Conservation (phyloP, 2,888 invertebrate genomes). For the Sturmia bella region DNA sequence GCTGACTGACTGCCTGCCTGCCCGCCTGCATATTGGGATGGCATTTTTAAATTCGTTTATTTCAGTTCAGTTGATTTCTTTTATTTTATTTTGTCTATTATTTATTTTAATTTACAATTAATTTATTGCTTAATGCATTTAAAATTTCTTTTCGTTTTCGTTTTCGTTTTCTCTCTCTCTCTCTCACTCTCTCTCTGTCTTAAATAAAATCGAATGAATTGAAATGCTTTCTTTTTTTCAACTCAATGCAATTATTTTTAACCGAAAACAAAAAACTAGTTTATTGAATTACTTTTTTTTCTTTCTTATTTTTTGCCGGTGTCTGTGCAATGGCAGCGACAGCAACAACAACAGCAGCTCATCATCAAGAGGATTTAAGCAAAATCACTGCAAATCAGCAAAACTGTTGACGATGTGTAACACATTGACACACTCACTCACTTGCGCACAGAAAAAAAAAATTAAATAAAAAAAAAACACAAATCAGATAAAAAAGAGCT, state of each 20-base stretch:
- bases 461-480: background rate
- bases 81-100: conserved; percentile 25
- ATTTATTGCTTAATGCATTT: conserved; percentile 62
- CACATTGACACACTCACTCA: conserved; percentile 35
- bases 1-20: background rate
- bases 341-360: conserved; percentile 4
- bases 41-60: conserved; percentile 41
- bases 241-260: conserved; percentile 20
- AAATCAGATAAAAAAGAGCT: background rate
- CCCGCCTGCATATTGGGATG: background rate
- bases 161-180: background rate
- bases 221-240: conserved; percentile 56
- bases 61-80: conserved; percentile 25
- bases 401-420: conserved; percentile 15
- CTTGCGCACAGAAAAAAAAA: background rate
- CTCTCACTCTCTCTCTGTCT: background rate
- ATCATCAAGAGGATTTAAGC: conserved; percentile 4
- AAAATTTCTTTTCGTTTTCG: conserved; percentile 37
- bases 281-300: conserved; percentile 30
- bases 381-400: conserved; percentile 25
- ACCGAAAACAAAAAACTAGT: conserved; percentile 45
- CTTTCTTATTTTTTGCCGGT: conserved; percentile 23
- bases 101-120: conserved; percentile 53
- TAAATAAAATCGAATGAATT: background rate
- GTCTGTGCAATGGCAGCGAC: conserved; percentile 15